phyloP scores from a whole-genome alignment of 2,888 invertebrate genomes.

The Thymelicus acteon region DNA sequence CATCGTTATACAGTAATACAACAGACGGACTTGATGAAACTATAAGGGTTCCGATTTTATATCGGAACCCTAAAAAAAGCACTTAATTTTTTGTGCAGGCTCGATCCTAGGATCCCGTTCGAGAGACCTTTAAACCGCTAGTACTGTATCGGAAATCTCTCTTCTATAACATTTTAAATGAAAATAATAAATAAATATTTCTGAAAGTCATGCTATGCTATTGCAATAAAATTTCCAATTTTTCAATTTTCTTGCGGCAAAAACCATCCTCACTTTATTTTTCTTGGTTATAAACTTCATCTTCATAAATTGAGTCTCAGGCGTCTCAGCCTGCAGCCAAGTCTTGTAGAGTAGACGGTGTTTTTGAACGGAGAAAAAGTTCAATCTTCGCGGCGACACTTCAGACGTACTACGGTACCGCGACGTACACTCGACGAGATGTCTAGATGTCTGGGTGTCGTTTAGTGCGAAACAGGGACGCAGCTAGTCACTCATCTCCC shows the following conservation, averaged over 20 bases:
- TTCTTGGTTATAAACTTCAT: conserved; percentile 4
- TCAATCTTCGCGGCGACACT: conserved; percentile 20
- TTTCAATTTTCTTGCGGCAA: background rate
- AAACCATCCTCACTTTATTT: background rate
- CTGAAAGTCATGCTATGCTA: too few relatives aligned
- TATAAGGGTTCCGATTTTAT: too few relatives aligned
- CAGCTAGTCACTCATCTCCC: background rate
- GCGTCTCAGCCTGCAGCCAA: background rate
- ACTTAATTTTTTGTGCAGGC: too few relatives aligned
- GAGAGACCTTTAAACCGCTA: too few relatives aligned
- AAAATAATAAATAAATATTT: too few relatives aligned
- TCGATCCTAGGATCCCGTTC: too few relatives aligned
- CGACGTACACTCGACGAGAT: conserved; percentile 17
- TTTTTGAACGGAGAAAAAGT: conserved; percentile 14
- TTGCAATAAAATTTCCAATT: background rate
- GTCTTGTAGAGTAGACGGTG: conserved; percentile 9
- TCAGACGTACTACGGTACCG: conserved; percentile 19
- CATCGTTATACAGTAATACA: too few relatives aligned
- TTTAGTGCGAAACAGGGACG: conserved; percentile 18
- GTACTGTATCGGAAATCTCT: too few relatives aligned
- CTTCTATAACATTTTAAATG: too few relatives aligned
- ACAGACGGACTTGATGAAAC: too few relatives aligned
- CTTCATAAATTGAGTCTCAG: conserved; percentile 11
- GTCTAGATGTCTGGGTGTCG: conserved; percentile 34
- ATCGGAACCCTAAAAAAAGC: too few relatives aligned